These are phyloP conservation scores for Lethenteron camtschaticum DNA, from an alignment of 2,113 vertebrate species.

Conservation along the genomic window DNA sequence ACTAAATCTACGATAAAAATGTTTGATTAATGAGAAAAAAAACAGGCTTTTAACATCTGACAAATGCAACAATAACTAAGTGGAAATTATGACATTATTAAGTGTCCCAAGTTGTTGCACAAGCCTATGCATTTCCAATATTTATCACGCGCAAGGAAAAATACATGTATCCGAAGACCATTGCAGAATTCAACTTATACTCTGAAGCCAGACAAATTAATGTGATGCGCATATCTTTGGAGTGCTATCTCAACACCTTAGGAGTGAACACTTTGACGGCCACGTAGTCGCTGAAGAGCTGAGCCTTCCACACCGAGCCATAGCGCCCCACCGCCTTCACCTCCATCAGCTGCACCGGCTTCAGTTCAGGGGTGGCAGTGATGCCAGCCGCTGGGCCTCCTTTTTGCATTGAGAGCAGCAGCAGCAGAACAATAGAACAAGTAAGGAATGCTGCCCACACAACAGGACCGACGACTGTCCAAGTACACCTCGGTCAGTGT, in stretches of 20 bases:
- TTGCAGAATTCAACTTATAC: not conserved
- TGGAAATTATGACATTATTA: constrained; percentile 4
- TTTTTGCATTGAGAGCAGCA: constrained; percentile 13
- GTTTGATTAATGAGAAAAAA: too few relatives aligned
- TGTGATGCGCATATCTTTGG: too few relatives aligned
- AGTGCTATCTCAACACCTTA: constrained; percentile 32
- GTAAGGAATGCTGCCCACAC: too few relatives aligned
- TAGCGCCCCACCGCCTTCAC: constrained; percentile 86
- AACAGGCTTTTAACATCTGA: too few relatives aligned
- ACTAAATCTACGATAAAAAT: too few relatives aligned
- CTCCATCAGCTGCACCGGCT: constrained; percentile 76
- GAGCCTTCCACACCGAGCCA: constrained; percentile 93
- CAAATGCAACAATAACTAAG: not conserved
- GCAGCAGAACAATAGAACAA: too few relatives aligned
- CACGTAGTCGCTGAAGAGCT: constrained; percentile 67
- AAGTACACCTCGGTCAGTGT: too few relatives aligned
- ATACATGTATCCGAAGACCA: too few relatives aligned
- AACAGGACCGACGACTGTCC: too few relatives aligned
- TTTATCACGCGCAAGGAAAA: too few relatives aligned
- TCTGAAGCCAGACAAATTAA: too few relatives aligned
- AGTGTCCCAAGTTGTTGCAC: not conserved
- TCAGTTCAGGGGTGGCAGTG: constrained; percentile 70
- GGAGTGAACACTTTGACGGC: constrained; percentile 96
- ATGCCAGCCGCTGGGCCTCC: constrained; percentile 69
- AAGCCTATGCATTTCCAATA: too few relatives aligned